These are phyloP conservation scores for Peromyscus eremicus DNA, from an alignment of 2,797 vertebrate species.

Conservation along the genomic window DNA sequence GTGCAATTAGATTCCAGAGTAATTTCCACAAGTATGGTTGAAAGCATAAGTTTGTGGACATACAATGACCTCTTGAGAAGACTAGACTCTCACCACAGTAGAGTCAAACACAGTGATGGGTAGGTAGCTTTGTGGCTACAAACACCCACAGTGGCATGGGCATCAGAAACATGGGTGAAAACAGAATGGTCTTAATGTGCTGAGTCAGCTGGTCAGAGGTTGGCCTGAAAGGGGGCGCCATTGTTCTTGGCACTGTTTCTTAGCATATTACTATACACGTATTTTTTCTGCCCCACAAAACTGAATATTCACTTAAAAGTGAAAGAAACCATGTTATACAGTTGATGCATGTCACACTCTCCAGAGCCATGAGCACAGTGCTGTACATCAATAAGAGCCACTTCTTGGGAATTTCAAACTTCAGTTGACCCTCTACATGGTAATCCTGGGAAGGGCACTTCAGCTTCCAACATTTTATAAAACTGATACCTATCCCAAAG, in stretches of 20 bases:
- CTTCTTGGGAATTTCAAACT: neutral
- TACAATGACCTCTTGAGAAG: neutral
- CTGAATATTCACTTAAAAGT: neutral
- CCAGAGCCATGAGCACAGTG: neutral
- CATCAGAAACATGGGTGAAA: fast-evolving
- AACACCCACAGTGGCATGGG: fast-evolving
- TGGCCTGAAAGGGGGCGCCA: neutral
- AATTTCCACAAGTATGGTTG: neutral
- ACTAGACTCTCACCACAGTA: neutral
- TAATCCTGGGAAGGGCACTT: neutral
- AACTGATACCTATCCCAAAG: neutral
- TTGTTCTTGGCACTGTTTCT: neutral
- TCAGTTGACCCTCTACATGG: neutral
- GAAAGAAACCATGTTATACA: neutral
- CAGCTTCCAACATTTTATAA: neutral
- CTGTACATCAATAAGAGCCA: fast-evolving
- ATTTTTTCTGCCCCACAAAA: neutral
- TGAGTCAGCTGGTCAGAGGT: neutral
- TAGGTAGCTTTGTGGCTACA: neutral
- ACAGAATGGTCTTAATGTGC: neutral
- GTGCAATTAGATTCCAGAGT: neutral
- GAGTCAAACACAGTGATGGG: fast-evolving
- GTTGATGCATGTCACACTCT: fast-evolving
- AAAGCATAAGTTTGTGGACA: neutral
- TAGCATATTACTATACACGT: neutral